Conservation (phyloP, 1,140 invertebrate species). For the Rhagoletis pomonella region DNA sequence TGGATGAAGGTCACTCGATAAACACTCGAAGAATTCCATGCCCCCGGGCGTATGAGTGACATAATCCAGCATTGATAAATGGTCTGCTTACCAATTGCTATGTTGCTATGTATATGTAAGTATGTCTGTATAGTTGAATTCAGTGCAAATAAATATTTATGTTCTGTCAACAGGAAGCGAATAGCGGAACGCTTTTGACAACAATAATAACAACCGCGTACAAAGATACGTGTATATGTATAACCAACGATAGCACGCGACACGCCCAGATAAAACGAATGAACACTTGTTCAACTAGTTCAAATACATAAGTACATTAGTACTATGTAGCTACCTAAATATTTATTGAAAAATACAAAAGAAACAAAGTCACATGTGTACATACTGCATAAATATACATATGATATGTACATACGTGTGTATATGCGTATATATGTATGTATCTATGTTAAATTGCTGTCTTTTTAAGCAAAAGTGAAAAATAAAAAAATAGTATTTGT, state of each 20-base stretch:
- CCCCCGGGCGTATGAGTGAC: slow-evolving; percentile 32
- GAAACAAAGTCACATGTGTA: not conserved
- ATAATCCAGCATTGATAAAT: not conserved
- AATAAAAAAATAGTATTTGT: slow-evolving; percentile 2
- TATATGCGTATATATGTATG: not conserved
- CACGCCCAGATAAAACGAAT: not conserved
- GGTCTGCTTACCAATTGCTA: not conserved
- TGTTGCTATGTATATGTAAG: not conserved
- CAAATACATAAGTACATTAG: not conserved
- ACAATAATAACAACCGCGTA: not conserved
- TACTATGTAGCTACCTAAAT: not conserved
- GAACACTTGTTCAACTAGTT: slow-evolving; percentile 9
- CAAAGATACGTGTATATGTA: not conserved
- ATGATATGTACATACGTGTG: not conserved
- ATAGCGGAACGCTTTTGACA: not conserved
- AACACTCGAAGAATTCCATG: not conserved
- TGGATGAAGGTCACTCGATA: not conserved
- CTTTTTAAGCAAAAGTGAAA: not conserved
- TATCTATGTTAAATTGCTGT: not conserved
- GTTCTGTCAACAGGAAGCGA: not conserved
- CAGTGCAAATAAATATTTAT: not conserved
- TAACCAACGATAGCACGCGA: not conserved
- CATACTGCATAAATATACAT: not conserved
- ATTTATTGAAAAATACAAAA: not conserved
- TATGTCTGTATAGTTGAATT: no score